Conservation (phyloP, 2,797 vertebrate species). For the Chloroceryle inda region DNA sequence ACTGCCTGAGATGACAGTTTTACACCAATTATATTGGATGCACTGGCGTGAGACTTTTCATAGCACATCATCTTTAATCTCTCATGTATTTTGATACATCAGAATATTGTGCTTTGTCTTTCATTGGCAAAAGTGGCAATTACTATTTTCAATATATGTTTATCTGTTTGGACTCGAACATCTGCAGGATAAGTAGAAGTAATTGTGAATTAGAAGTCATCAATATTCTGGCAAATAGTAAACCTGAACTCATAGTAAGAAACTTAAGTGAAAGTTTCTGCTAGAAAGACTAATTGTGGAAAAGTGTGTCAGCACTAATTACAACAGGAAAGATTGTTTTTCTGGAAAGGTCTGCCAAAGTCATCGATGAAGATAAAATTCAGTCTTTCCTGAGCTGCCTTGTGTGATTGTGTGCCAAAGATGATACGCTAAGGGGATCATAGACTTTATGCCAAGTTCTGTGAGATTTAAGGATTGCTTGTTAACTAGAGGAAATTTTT, state of each 20-base stretch:
- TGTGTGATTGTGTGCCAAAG: constrained; percentile 16
- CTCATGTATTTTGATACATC: neutral
- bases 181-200: neutral
- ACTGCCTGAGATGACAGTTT: neutral
- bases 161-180: neutral
- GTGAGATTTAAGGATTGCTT: constrained; percentile 12
- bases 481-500: constrained; percentile 23
- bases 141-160: neutral
- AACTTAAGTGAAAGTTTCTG: neutral
- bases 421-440: neutral
- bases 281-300: neutral
- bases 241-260: neutral
- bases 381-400: neutral
- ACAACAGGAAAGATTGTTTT: neutral
- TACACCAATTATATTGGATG: neutral
- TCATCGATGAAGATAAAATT: constrained; percentile 37
- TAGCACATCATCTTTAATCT: neutral
- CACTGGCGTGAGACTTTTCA: neutral
- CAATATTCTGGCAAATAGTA: neutral
- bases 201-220: neutral
- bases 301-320: neutral
- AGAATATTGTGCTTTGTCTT: neutral
- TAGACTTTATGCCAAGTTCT: constrained; percentile 6
- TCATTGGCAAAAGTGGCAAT: neutral
- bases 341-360: constrained; percentile 10